These are phyloP conservation scores for Hippocampus zosterae DNA, from an alignment of 2,113 vertebrate genomes.

Conservation along the genomic window DNA sequence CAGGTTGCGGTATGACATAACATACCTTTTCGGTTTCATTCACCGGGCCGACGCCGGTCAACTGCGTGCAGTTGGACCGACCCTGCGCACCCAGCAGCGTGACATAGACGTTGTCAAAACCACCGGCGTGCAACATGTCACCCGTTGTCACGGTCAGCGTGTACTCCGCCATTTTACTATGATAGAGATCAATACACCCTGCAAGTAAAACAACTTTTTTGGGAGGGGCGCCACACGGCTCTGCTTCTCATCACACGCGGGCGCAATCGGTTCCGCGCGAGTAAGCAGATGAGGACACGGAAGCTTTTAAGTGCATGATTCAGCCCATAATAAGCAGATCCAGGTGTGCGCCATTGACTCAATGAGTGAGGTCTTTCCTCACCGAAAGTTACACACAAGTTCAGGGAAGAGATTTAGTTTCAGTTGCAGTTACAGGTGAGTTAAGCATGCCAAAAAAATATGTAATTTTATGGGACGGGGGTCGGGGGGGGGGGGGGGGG, in stretches of 20 bases:
- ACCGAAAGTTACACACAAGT: not conserved
- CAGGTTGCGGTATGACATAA: not conserved
- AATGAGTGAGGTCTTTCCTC: not conserved
- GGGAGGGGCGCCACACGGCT: not conserved
- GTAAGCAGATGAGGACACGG: not conserved
- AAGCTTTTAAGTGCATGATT: slow-evolving; percentile 2
- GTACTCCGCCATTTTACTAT: slow-evolving; percentile 27
- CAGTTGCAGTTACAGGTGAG: not conserved
- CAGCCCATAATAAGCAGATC: not conserved
- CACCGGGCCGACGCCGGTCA: slow-evolving; percentile 9
- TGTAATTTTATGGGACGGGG: no score
- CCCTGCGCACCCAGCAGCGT: slow-evolving; percentile 41
- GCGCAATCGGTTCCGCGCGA: not conserved
- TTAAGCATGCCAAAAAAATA: not conserved
- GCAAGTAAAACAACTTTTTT: not conserved
- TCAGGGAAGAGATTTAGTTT: not conserved
- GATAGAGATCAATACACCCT: not conserved
- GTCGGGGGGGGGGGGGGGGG: no score
- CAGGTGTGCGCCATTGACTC: slow-evolving; percentile 16
- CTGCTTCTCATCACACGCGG: not conserved
- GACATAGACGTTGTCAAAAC: slow-evolving; percentile 36
- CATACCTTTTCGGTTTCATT: slow-evolving; percentile 28
- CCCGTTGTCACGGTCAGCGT: slow-evolving; percentile 45
- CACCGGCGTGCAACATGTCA: slow-evolving; percentile 17
- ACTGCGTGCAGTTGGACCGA: slow-evolving; percentile 29